A percentile compares a stretch with the other conserved stretches of the same genome.
These are phyloP conservation scores for Archips xylosteana DNA, from an alignment of 2,888 invertebrate species.

Conservation along the genomic window DNA sequence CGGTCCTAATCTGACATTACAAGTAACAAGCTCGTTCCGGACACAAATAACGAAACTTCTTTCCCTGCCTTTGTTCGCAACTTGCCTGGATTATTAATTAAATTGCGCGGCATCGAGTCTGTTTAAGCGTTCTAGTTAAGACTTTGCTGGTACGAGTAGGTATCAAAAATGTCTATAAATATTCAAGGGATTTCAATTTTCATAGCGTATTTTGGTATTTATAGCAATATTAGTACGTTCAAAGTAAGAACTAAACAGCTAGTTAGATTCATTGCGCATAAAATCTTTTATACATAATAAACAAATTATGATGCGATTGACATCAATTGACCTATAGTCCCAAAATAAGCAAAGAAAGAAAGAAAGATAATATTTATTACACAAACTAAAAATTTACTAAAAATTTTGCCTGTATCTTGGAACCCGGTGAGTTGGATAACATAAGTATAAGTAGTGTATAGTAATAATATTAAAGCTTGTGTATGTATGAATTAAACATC, in stretches of 20 bases:
- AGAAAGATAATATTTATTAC: no score
- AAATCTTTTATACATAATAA: no score
- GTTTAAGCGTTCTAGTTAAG: constrained; percentile 4
- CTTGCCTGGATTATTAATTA: constrained; percentile 49
- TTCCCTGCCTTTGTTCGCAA: constrained; percentile 15
- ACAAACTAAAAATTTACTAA: no score
- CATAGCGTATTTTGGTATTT: not conserved
- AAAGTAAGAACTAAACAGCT: not conserved
- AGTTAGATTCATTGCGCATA: not conserved
- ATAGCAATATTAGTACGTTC: not conserved
- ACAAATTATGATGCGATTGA: no score
- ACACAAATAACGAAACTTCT: constrained; percentile 27
- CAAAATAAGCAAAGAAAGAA: no score
- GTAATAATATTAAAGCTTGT: no score
- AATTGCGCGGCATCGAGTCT: constrained; percentile 45
- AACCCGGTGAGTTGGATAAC: no score
- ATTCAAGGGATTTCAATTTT: not conserved
- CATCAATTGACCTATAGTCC: no score
- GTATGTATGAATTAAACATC: no score
- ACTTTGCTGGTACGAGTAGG: not conserved
- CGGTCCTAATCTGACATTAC: constrained; percentile 22
- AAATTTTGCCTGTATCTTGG: no score
- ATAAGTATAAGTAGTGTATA: no score
- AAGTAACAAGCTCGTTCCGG: constrained; percentile 17
- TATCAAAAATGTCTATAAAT: constrained; percentile 1